Percentiles rank a stretch among this genome's conserved stretches.
Conservation (phyloP, 2,888 invertebrate species). For the Plebejus argus region DNA sequence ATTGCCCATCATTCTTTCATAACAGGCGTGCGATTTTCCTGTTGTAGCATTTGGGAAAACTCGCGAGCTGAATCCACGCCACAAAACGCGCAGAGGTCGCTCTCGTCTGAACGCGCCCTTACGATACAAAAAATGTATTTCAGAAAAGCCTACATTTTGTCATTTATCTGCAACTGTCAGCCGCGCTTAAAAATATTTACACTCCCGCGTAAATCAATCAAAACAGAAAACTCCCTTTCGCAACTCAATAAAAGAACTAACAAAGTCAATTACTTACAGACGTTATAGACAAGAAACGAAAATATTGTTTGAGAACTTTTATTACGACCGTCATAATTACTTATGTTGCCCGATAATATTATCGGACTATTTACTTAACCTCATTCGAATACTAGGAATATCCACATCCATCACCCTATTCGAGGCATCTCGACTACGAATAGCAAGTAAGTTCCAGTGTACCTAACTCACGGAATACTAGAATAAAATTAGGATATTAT, state of each 20-base stretch:
- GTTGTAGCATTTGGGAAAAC: too few relatives aligned
- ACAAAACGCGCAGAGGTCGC: too few relatives aligned
- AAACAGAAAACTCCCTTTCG: neutral
- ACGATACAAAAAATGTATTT: neutral
- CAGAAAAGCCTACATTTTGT: neutral
- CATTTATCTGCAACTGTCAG: neutral
- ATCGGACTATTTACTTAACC: neutral
- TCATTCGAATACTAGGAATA: neutral
- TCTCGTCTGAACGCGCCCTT: too few relatives aligned
- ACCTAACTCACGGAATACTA: neutral
- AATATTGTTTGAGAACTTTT: slow-evolving; percentile 24
- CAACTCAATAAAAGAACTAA: slow-evolving; percentile 31
- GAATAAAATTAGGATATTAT: neutral
- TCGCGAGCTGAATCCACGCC: too few relatives aligned
- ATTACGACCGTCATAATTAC: slow-evolving; percentile 15
- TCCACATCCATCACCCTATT: neutral
- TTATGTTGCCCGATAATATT: neutral
- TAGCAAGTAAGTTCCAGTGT: neutral
- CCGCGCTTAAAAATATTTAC: slow-evolving; percentile 13
- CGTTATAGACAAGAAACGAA: slow-evolving; percentile 21
- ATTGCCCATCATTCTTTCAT: too few relatives aligned
- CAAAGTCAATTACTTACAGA: slow-evolving; percentile 29
- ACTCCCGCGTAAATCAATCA: slow-evolving; percentile 24
- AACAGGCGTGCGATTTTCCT: too few relatives aligned
- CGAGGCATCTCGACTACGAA: neutral